phyloP scores from a whole-genome alignment of 2,888 invertebrate species.

The Arrhopalites spinosus region DNA sequence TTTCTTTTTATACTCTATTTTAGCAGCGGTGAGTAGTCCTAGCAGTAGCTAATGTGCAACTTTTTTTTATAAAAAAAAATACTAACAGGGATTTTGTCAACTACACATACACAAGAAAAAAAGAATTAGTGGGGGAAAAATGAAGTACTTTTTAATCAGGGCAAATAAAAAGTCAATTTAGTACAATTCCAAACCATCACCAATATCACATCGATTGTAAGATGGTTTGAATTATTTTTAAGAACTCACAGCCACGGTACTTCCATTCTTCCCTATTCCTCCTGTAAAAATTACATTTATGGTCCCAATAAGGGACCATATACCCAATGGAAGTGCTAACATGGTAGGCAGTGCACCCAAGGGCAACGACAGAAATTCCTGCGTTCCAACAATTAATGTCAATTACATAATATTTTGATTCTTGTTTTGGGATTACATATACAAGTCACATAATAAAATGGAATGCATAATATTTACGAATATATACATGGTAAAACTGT shows the following conservation, averaged over 20 bases:
- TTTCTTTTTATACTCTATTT: not conserved
- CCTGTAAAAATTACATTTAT: constrained; percentile 65
- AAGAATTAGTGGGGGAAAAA: constrained; percentile 24
- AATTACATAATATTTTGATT: not conserved
- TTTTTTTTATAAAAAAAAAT: not conserved
- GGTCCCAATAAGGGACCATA: constrained; percentile 51
- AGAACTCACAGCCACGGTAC: constrained; percentile 88
- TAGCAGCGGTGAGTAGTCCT: constrained; percentile 3
- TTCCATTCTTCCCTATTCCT: constrained; percentile 95
- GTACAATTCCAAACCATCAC: constrained; percentile 32
- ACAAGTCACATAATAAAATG: not conserved
- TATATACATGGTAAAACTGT: not conserved
- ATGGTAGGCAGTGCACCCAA: constrained; percentile 49
- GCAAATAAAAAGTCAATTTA: constrained; percentile 21
- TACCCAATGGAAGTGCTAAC: constrained; percentile 49
- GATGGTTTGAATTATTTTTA: constrained; percentile 18
- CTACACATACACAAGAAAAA: constrained; percentile 30
- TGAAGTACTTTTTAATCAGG: constrained; percentile 11
- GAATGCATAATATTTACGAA: not conserved
- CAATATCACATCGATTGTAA: constrained; percentile 36
- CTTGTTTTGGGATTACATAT: not conserved
- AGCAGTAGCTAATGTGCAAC: constrained; percentile 19
- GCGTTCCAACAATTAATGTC: constrained; percentile 8
- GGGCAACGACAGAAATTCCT: constrained; percentile 37
- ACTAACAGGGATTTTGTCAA: constrained; percentile 21